phyloP scores from a whole-genome alignment of 2,888 invertebrate genomes.

The Brachyopa scutellaris region DNA sequence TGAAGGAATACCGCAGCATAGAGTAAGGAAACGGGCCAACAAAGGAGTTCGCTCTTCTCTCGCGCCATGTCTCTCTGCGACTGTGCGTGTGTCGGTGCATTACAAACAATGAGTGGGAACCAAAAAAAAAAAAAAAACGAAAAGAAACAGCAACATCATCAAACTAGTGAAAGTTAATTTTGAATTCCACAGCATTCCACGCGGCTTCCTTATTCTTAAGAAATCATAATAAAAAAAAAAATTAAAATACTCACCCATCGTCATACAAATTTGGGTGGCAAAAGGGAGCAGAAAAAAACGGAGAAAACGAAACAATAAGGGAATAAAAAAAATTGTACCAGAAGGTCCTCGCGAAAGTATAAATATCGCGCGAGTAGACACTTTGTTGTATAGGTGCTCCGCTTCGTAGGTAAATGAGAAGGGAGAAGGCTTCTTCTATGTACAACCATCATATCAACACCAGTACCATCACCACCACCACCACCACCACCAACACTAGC shows the following conservation, averaged over 20 bases:
- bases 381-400: conserved; percentile 69
- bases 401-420: conserved; percentile 65
- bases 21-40: conserved; percentile 50
- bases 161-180: conserved; percentile 73
- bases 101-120: conserved; percentile 66
- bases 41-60: conserved; percentile 62
- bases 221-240: conserved; percentile 28
- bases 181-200: conserved; percentile 64
- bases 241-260: conserved; percentile 30
- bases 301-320: conserved; percentile 41
- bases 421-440: conserved; percentile 59
- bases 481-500: conserved; percentile 26
- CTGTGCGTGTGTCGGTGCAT: conserved; percentile 39
- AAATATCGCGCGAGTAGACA: conserved; percentile 68
- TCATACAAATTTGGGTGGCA: conserved; percentile 51
- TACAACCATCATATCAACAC: conserved; percentile 52
- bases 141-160: conserved; percentile 63
- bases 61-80: conserved; percentile 21
- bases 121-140: conserved; percentile 36
- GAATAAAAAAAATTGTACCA: conserved; percentile 36
- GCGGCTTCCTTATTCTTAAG: conserved; percentile 71
- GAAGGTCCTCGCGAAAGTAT: conserved; percentile 71
- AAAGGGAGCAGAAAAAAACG: conserved; percentile 32
- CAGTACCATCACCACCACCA: conserved; percentile 45
- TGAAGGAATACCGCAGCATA: conserved; percentile 55